Base-by-base conservation (phyloP, 2,797 vertebrate species). In the Bryconaethiops microstoma region DNA sequence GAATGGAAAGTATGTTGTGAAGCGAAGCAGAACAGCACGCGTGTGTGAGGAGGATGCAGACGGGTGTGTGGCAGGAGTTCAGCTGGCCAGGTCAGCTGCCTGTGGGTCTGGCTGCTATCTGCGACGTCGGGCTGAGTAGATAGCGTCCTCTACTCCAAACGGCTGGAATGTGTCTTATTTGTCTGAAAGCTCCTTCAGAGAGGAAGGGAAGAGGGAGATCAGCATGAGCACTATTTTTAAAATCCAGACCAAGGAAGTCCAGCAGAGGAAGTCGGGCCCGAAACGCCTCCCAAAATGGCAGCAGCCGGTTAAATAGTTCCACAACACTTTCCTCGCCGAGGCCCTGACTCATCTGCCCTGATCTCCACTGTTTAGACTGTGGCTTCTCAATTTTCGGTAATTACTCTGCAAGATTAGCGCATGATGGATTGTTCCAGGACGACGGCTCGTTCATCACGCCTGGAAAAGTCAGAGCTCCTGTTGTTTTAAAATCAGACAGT, bases 1-100 rank as follows among this genome's bases (percentile, higher is more conserved):
- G 86, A 76, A 80, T 88, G 87, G 89, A 92, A 91, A 88, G 90
- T 90, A 87, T 86, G 88, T 85, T 88, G 89, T 86, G 87, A 88
- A 84, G 87, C 88, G 84, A 39, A 23, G 79, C 83, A 84, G 89
- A 89, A 89, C 86, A 87, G 88, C 84, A 86, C 81, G 65, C 55
- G 65, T 64, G 25, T 69, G 79, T 48, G 83, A 52, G 50, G 42
- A 65, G 67, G 77, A 69, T 57, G 17, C 59, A 59, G 73, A 29
- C n/a, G 48, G 25, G 76, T 81, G 78, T 82, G 84, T 72, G 57
- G 60, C 86, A 86, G 63, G 79, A 82, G 84, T 84, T 80, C 72
- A 72, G 78, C 78, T 80, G 77, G 74, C 63, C 5, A 82, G 54
- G 25, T 48, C 60, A 13, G 54, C 23, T 59, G 7, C 48, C 9